A percentile compares a stretch with the other conserved stretches of the same genome.
These are phyloP conservation scores for Limosa lapponica DNA, from an alignment of 2,797 vertebrate species.

Conservation along the genomic window DNA sequence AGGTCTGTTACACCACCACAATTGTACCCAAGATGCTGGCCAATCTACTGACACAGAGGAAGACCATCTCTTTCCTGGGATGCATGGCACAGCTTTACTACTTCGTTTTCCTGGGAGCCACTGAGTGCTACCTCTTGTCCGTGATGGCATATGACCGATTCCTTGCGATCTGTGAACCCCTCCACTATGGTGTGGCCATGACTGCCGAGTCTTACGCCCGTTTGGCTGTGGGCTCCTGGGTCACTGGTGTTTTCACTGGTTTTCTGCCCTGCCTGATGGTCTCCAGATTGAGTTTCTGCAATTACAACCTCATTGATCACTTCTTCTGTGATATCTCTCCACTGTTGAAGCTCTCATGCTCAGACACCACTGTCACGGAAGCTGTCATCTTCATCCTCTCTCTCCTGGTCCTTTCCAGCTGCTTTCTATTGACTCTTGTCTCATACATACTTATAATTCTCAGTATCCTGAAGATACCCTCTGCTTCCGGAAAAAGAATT, in stretches of 20 bases:
- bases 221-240: constrained; percentile 33
- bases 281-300: not conserved
- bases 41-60: not conserved
- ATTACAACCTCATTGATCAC: not conserved
- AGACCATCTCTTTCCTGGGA: not conserved
- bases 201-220: not conserved
- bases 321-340: not conserved
- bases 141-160: constrained; percentile 57
- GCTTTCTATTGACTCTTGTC: not conserved
- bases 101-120: constrained; percentile 57
- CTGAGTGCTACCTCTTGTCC: constrained; percentile 49
- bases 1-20: not conserved
- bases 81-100: constrained; percentile 46
- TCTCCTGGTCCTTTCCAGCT: not conserved
- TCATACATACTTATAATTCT: constrained; percentile 45
- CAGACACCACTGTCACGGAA: not conserved
- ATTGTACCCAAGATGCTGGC: not conserved
- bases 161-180: constrained; percentile 28
- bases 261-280: not conserved
- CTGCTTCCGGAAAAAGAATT: not conserved
- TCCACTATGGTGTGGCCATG: constrained; percentile 41
- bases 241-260: not conserved
- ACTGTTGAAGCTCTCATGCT: constrained; percentile 5
- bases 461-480: constrained; percentile 51
- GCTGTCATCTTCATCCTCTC: not conserved